Base-by-base conservation (phyloP, 2,113 vertebrate genomes). In the Hippoglossus stenolepis region DNA sequence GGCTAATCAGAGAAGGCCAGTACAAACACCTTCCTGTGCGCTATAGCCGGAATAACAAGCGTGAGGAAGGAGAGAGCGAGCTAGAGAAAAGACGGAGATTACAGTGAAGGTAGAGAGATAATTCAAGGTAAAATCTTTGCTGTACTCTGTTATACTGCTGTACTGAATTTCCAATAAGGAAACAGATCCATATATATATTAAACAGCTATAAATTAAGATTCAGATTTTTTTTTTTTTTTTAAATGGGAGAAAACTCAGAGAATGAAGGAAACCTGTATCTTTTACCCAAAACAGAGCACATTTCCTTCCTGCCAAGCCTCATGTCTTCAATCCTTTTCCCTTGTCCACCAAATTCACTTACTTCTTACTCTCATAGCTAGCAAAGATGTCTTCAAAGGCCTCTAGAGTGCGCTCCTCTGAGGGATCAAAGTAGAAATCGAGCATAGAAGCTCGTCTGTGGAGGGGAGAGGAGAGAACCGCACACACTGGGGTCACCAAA, bases 341-440 rank as follows among this genome's bases (percentile, higher is more conserved):
- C 74, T 77, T 92, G 64, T 69, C 66, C 70, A 83, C 85, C 82
- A 86, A 62, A 84, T 81, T 92, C 95, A 98, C 97, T 99, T 98
- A 98, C 97, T 99, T 99, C 93, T 97, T 99, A 95, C 91, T 97
- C 93, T 97, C 96, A 96, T 95, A 98, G 93, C 96, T 96, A 97
- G 96, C 95, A 97, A 98, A 95, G 97, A 98, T 96, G 97, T 98
- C 97, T 94, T 99, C 97, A 90, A 98, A 97, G 94, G 95, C 95
- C 95, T 96, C 97, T 95, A 97, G 94, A 95, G 95, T 93, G 94
- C 95, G 96, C 93, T 99, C 98, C 94, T 97, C 96, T 95, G 96
- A 97, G 92, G 95, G 95, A 96, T 98, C 97, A 98, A 97, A 97
- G 95, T 95, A 98, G 96, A 98, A 98, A 97, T 98, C 97, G 95